Base-by-base conservation (phyloP, 2,113 vertebrate genomes). In the Tiliqua scincoides region DNA sequence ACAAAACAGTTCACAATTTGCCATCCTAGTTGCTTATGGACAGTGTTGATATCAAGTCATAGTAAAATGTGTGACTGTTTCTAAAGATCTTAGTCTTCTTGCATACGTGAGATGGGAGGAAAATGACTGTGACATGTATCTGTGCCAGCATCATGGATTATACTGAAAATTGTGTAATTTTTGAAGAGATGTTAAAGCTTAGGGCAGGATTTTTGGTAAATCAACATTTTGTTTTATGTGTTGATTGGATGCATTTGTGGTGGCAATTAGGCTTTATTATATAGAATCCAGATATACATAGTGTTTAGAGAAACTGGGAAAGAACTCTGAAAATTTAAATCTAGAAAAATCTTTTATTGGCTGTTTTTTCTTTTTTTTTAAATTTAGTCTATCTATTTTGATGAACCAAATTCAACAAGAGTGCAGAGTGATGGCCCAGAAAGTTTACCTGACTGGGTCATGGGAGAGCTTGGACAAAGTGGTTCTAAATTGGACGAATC, bases 381-480 rank as follows among this genome's bases (percentile, higher is more conserved):
- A 57, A 95, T 92, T 0, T 3, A 99, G 98, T 97, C 97, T 8
- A 97, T 98, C 94, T 99, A 98, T 94, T 98, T 98, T 91, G 98
- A 98, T 85, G 98, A 98, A 77, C 97, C 97, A 17, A 94, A 96
- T 93, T 91, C 92, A 61, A 79, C 92, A 77, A 90, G 52, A 65
- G 25, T 85, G 11, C 84, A 4, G 86, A 94, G 83, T 63, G 88
- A 92, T 18, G 94, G 86, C 78, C 76, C 88, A 17, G 95, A 92
- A 43, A 81, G 54, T 37, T 91, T 98, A 57, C 97, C 97, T 37
- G 97, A 96, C 83, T 98, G 98, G 98, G 96, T 97, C 27, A 81
- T 93, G 68, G 96, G 95, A 79, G 98, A 98, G 75, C 96, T 98
- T 83, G 93, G 82, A 23, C 93, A 63, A 27, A 52, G 68, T 2